Evolutionary conservation across 2,888 invertebrate species (phyloP).

Genomic region (Leptinotarsa peninsularis): DNA sequence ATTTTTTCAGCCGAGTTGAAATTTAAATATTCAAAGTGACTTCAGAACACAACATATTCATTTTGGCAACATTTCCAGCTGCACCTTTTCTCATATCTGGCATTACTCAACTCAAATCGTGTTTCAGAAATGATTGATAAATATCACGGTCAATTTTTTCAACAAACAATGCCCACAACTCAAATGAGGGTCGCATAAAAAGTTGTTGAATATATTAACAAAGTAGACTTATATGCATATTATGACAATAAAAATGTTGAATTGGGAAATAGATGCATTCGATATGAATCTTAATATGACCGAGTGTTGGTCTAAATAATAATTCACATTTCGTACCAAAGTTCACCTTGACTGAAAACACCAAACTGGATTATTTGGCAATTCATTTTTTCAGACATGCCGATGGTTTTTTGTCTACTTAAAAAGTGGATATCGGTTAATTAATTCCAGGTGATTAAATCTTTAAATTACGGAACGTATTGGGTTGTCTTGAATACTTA

Average conservation of each 20-base stretch:
- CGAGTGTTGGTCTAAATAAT: constrained; percentile 1
- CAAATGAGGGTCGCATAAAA: constrained; percentile 22
- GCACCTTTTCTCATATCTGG: not conserved
- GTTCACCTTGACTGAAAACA: constrained; percentile 13
- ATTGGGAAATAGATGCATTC: constrained; percentile 23
- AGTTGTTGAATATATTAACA: constrained; percentile 28
- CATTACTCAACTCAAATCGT: constrained; percentile 7
- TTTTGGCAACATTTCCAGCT: not conserved
- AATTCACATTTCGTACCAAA: not conserved
- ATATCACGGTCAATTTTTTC: constrained; percentile 18
- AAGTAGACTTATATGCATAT: constrained; percentile 27
- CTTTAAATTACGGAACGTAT: not conserved
- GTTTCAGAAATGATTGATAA: constrained; percentile 6
- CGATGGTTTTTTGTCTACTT: not conserved
- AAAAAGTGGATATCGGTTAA: not conserved
- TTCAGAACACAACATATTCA: not conserved
- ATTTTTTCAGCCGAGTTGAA: not conserved
- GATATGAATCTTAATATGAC: constrained; percentile 29
- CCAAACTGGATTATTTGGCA: constrained; percentile 5
- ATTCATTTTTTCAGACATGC: constrained; percentile 12
- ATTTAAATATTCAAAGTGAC: not conserved
- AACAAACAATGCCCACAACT: constrained; percentile 8
- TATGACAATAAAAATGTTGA: constrained; percentile 17
- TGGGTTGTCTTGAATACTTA: not conserved
- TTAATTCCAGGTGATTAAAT: constrained; percentile 16